These are phyloP conservation scores for Brienomyrus brachyistius DNA, from an alignment of 2,113 vertebrate genomes.

Conservation along the genomic window DNA sequence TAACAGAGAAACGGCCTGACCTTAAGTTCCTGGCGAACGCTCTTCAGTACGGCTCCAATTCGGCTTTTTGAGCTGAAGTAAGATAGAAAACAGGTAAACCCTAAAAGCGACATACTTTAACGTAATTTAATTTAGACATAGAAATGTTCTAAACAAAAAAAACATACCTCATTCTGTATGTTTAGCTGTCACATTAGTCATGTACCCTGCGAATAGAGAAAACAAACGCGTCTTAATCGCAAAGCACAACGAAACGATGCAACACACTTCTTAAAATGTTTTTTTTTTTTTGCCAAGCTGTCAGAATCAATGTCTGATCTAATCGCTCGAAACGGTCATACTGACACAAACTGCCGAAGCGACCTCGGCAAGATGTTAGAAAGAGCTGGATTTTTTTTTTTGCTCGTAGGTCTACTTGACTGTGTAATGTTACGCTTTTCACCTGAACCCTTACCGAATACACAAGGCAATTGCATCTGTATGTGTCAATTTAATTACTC, in stretches of 20 bases:
- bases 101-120: background rate
- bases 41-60: background rate
- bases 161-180: slow-evolving; percentile 9
- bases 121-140: background rate
- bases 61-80: background rate
- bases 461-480: background rate
- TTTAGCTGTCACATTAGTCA: background rate
- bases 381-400: background rate
- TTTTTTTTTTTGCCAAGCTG: background rate
- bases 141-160: background rate
- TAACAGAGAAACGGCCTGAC: background rate
- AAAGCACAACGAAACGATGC: background rate
- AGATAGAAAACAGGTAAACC: background rate
- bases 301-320: background rate
- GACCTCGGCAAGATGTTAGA: background rate
- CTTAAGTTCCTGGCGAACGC: background rate
- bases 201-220: background rate
- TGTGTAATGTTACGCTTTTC: background rate
- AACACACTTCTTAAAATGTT: background rate
- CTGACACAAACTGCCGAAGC: background rate
- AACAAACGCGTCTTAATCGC: background rate
- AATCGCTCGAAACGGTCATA: background rate
- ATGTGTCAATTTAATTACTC: background rate
- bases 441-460: background rate
- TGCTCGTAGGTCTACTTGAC: background rate